These are phyloP conservation scores for Eidolon dupreanum DNA, from an alignment of 2,797 vertebrate species.

Conservation along the genomic window DNA sequence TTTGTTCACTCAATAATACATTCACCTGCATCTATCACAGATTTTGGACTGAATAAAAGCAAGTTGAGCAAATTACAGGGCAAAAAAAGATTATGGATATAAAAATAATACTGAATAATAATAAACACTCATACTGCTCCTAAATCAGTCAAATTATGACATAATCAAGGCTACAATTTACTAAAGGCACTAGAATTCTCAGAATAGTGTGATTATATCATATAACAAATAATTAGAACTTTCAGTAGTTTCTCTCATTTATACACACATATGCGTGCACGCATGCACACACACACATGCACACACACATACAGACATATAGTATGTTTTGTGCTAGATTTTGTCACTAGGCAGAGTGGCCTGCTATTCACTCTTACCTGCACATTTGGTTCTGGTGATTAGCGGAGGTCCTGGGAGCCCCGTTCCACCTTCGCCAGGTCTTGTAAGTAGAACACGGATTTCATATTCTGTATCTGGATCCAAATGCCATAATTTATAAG, in stretches of 20 bases:
- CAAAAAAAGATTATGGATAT: not conserved
- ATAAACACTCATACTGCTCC: not conserved
- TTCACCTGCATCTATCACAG: not conserved
- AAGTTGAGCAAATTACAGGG: not conserved
- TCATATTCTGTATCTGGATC: conserved; percentile 99
- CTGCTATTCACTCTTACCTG: conserved; percentile 88
- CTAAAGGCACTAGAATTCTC: not conserved
- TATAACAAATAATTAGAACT: not conserved
- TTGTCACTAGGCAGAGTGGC: not conserved
- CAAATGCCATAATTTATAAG: conserved; percentile 98
- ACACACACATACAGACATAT: too few species aligned
- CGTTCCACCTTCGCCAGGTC: conserved; percentile 96
- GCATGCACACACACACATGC: rapidly evolving
- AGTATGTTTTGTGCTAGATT: not conserved
- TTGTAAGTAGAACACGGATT: conserved; percentile 95
- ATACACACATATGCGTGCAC: too few species aligned
- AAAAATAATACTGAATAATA: not conserved
- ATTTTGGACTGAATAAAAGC: not conserved
- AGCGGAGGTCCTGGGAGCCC: conserved; percentile 95
- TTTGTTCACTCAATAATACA: not conserved
- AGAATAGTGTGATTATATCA: not conserved
- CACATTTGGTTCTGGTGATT: conserved; percentile 98
- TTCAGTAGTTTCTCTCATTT: not conserved
- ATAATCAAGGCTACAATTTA: not conserved
- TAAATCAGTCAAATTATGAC: not conserved